A percentile compares a stretch with the other conserved stretches of the same genome.
Conservation (phyloP, 92 coral and sea anemone species). For the Palythoa caribaeorum region DNA sequence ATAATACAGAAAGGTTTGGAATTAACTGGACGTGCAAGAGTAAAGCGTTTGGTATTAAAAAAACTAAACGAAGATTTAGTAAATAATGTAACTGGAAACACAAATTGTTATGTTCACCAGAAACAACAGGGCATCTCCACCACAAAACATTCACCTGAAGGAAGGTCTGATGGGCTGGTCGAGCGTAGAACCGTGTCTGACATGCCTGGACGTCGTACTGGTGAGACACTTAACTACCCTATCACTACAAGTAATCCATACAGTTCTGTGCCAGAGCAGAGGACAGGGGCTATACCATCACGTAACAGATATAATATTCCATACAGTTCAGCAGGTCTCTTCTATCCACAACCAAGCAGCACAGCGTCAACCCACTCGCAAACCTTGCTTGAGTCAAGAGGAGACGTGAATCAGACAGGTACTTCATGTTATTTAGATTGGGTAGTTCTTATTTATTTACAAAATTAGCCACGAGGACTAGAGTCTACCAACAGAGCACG, state of each 20-base stretch:
- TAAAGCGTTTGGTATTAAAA: no score
- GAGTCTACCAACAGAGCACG: no score
- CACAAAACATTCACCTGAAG: neutral
- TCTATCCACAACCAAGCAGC: neutral
- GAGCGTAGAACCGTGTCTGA: neutral
- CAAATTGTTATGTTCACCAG: neutral
- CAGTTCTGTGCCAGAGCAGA: neutral
- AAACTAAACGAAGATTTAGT: no score
- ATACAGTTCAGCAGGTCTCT: constrained; percentile 30
- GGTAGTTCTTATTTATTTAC: no score
- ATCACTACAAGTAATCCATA: neutral
- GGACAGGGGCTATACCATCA: neutral
- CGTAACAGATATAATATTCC: neutral
- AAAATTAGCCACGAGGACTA: no score
- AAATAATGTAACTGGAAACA: neutral
- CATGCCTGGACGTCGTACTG: neutral
- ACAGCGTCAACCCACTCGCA: neutral
- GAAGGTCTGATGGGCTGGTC: neutral
- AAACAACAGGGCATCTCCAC: neutral
- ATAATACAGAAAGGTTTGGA: no score
- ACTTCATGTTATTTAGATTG: neutral
- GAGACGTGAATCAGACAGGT: neutral
- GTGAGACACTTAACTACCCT: neutral
- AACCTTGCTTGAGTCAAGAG: neutral
- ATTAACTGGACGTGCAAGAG: no score